Evolutionary conservation across 2,888 invertebrate genomes (phyloP).

Genomic region (Spodoptera exigua): DNA sequence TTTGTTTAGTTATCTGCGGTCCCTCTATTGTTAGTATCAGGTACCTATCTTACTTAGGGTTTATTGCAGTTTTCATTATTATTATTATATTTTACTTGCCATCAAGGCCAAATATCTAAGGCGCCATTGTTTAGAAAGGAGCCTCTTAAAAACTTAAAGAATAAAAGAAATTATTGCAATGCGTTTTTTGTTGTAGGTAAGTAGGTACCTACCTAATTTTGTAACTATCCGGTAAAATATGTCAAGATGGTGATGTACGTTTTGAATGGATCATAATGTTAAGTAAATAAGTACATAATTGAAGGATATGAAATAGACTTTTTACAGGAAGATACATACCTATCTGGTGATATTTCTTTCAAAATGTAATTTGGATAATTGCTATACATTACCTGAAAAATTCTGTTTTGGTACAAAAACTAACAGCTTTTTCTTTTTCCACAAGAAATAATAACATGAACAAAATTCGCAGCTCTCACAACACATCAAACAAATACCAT

Average conservation of each 20-base stretch:
- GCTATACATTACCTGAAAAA: background rate
- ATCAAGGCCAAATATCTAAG: background rate
- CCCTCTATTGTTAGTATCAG: slow-evolving; percentile 40
- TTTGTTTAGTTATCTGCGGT: slow-evolving; percentile 33
- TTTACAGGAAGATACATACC: too few relatives aligned
- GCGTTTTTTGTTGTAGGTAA: too few relatives aligned
- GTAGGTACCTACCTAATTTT: too few relatives aligned
- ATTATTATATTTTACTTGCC: background rate
- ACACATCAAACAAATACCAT: slow-evolving; percentile 35
- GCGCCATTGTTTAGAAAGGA: slow-evolving; percentile 2
- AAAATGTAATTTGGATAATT: too few relatives aligned
- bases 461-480: slow-evolving; percentile 24
- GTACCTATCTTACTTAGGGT: slow-evolving; percentile 22
- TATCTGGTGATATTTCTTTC: too few relatives aligned
- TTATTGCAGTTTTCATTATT: slow-evolving; percentile 20
- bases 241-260: too few relatives aligned
- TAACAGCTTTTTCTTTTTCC: background rate
- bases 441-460: slow-evolving; percentile 8
- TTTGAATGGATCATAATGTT: too few relatives aligned
- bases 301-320: too few relatives aligned
- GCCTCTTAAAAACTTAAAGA: background rate
- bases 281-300: too few relatives aligned
- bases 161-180: background rate
- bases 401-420: background rate
- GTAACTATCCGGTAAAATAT: too few relatives aligned